Conservation (phyloP, 2,113 vertebrate genomes). For the Odontesthes bonariensis region DNA sequence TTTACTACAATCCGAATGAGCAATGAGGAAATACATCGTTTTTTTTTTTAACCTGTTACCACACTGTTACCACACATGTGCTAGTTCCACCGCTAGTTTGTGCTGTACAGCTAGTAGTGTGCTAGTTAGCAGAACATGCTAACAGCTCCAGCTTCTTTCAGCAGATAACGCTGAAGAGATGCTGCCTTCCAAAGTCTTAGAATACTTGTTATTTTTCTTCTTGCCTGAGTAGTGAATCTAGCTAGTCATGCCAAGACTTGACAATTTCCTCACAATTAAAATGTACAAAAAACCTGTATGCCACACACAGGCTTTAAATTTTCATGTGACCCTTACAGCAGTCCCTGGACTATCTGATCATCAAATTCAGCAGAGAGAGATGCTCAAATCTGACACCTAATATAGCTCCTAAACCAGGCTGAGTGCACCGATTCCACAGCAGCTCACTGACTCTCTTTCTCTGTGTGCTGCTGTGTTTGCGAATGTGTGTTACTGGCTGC, state of each 20-base stretch:
- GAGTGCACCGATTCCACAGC: constrained; percentile 42
- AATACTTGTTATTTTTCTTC: not conserved
- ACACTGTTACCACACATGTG: too few species aligned
- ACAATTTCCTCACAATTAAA: not conserved
- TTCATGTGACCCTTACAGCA: constrained; percentile 44
- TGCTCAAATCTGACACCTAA: constrained; percentile 51
- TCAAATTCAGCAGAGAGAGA: constrained; percentile 60
- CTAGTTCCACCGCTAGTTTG: too few species aligned
- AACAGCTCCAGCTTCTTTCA: too few species aligned
- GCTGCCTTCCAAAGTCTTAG: fast-evolving
- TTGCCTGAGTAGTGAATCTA: not conserved
- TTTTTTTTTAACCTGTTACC: too few species aligned
- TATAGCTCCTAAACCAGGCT: constrained; percentile 71
- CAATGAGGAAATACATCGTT: too few species aligned
- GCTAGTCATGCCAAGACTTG: not conserved
- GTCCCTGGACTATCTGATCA: constrained; percentile 51
- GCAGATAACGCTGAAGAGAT: not conserved
- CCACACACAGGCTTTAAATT: constrained; percentile 11
- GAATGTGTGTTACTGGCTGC: not conserved
- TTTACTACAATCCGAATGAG: too few species aligned
- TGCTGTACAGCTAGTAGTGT: too few species aligned
- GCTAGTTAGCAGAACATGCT: too few species aligned
- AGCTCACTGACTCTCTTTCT: constrained; percentile 15
- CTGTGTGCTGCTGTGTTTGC: constrained; percentile 14
- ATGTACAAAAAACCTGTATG: not conserved